A percentile compares a stretch with the other conserved stretches of the same genome.
phyloP scores from a whole-genome alignment of 2,797 vertebrate genomes.

The Thripadectes ignobilis region DNA sequence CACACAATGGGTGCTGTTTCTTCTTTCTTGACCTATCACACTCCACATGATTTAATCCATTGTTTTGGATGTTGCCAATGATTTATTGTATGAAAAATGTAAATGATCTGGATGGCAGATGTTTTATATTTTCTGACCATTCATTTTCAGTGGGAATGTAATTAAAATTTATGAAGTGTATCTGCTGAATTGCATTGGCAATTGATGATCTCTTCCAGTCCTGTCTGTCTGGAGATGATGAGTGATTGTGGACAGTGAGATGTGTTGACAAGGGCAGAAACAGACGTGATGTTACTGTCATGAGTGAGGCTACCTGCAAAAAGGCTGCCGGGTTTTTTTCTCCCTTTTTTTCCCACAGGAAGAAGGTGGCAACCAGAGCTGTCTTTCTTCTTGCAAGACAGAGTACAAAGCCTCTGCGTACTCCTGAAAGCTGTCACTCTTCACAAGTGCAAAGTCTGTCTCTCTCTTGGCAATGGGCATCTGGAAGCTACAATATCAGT shows the following conservation, averaged over 20 bases:
- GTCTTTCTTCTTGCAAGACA: conserved; percentile 65
- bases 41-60: conserved; percentile 80
- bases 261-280: conserved; percentile 91
- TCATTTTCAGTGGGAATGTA: conserved; percentile 93
- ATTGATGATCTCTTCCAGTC: conserved; percentile 91
- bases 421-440: conserved; percentile 63
- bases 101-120: conserved; percentile 97
- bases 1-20: conserved; percentile 64
- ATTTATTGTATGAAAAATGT: conserved; percentile 91
- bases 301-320: conserved; percentile 74
- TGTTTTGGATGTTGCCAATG: conserved; percentile 83
- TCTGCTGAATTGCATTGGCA: conserved; percentile 96
- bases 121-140: conserved; percentile 99
- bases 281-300: conserved; percentile 81
- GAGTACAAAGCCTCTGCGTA: conserved; percentile 45
- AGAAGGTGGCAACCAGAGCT: conserved; percentile 67
- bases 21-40: conserved; percentile 77
- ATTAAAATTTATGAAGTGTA: conserved; percentile 99
- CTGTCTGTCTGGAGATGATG: conserved; percentile 90
- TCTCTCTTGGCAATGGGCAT: conserved; percentile 67
- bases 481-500: conserved; percentile 25
- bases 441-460: conserved; percentile 43
- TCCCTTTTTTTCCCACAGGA: conserved; percentile 45
- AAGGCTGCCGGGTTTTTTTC: conserved; percentile 30
- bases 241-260: conserved; percentile 90